Evolutionary conservation across 2,113 vertebrate genomes (phyloP).

Genomic region (Cyprinodon variegatus): DNA sequence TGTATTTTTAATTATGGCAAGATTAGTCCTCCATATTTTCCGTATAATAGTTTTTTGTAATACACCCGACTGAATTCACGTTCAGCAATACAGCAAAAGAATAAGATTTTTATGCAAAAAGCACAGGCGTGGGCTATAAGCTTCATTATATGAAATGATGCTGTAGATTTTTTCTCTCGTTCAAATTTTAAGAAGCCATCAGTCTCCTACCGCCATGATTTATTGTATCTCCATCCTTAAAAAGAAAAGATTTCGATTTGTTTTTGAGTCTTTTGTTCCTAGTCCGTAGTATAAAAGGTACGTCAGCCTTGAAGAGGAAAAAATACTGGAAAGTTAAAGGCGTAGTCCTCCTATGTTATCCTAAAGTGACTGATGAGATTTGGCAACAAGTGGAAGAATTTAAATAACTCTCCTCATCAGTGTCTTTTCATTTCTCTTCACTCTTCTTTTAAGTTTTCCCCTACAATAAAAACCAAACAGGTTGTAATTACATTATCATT

Average conservation of each 20-base stretch:
- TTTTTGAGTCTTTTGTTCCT: not conserved
- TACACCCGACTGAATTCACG: not conserved
- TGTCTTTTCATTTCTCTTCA: slow-evolving; percentile 43
- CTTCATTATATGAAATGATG: not conserved
- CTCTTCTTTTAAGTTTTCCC: slow-evolving; percentile 34
- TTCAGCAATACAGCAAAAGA: not conserved
- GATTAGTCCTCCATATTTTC: too few relatives aligned
- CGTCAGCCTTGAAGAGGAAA: not conserved
- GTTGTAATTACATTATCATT: too few relatives aligned
- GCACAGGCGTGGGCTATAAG: not conserved
- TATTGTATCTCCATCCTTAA: not conserved
- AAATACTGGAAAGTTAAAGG: slow-evolving; percentile 16
- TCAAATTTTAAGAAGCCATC: not conserved
- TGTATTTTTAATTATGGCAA: too few relatives aligned
- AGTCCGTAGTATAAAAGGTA: not conserved
- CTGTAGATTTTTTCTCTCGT: not conserved
- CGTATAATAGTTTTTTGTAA: not conserved
- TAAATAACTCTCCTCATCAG: slow-evolving; percentile 29
- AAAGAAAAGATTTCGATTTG: not conserved
- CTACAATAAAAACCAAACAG: too few relatives aligned
- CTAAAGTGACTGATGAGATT: slow-evolving; percentile 36
- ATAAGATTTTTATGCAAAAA: not conserved
- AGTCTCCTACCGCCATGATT: not conserved
- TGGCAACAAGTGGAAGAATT: slow-evolving; percentile 41
- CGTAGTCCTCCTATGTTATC: slow-evolving; percentile 11